Evolutionary conservation across 2,113 vertebrate genomes (phyloP).

Genomic region (Grammomys surdaster): DNA sequence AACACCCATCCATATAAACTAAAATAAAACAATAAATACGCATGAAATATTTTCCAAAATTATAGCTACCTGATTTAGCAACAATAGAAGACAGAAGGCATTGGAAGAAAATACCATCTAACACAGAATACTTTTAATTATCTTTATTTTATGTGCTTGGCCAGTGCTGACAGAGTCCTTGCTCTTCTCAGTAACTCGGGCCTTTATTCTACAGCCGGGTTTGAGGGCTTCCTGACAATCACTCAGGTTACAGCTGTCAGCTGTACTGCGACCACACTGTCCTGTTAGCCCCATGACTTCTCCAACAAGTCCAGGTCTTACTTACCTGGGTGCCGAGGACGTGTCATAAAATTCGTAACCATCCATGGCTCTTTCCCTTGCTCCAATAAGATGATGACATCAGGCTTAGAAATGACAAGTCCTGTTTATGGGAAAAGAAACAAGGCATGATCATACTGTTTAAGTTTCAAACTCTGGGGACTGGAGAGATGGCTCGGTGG

Average conservation of each 20-base stretch:
- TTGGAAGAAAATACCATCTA: not conserved
- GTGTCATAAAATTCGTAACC: slow-evolving; percentile 29
- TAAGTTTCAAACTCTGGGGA: slow-evolving; percentile 6
- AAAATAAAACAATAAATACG: not conserved
- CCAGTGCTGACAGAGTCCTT: not conserved
- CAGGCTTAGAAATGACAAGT: slow-evolving; percentile 76
- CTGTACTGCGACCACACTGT: not conserved
- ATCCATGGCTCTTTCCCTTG: slow-evolving; percentile 79
- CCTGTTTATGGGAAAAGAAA: slow-evolving; percentile 73
- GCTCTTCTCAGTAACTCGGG: not conserved
- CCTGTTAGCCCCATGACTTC: not conserved
- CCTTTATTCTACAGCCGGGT: not conserved
- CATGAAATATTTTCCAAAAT: not conserved
- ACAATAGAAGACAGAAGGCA: not conserved
- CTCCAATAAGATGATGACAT: slow-evolving; percentile 74
- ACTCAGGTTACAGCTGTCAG: not conserved
- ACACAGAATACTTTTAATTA: not conserved
- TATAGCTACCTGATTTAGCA: not conserved
- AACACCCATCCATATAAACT: not conserved
- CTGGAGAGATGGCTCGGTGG: not conserved
- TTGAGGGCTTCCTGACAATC: not conserved
- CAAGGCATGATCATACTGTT: not conserved
- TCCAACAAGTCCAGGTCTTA: not conserved
- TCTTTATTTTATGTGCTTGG: not conserved
- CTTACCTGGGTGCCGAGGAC: slow-evolving; percentile 66